Evolutionary conservation across 2,888 invertebrate species (phyloP).

Genomic region (Agonopterix arenella): DNA sequence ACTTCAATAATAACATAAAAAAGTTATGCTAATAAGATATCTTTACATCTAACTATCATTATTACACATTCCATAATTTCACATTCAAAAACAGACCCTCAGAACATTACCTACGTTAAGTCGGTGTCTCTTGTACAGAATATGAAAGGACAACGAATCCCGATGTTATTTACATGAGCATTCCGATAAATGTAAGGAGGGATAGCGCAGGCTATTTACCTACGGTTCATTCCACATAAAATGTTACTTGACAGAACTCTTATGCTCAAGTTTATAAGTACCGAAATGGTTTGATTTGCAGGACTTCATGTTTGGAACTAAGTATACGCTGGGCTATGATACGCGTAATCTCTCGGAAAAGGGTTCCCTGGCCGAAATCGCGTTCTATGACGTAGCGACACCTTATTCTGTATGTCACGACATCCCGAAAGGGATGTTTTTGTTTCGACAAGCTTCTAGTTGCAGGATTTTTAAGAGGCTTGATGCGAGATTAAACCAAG

Average conservation of each 20-base stretch:
- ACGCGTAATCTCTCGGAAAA: conserved; percentile 63
- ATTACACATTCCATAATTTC: too few species aligned
- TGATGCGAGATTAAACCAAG: too few species aligned
- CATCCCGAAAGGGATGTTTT: too few species aligned
- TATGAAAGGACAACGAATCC: conserved; percentile 44
- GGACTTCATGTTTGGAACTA: conserved; percentile 18
- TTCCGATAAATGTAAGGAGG: conserved; percentile 54
- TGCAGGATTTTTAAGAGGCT: too few species aligned
- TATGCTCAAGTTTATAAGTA: too few species aligned
- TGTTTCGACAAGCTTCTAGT: too few species aligned
- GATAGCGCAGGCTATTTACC: conserved; percentile 18
- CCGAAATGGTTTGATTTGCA: too few species aligned
- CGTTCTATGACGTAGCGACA: neutral
- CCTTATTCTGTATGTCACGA: neutral
- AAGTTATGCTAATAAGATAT: too few species aligned
- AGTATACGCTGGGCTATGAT: conserved; percentile 49
- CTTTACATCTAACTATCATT: too few species aligned
- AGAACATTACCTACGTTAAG: neutral
- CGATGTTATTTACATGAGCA: conserved; percentile 61
- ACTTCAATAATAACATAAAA: too few species aligned
- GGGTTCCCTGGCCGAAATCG: conserved; percentile 36
- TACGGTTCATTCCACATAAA: too few species aligned
- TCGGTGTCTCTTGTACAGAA: conserved; percentile 6
- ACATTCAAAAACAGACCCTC: neutral
- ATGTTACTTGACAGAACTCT: too few species aligned